Evolutionary conservation across 2,888 invertebrate genomes (phyloP).

Genomic region (Gonocerus acuteangulatus): DNA sequence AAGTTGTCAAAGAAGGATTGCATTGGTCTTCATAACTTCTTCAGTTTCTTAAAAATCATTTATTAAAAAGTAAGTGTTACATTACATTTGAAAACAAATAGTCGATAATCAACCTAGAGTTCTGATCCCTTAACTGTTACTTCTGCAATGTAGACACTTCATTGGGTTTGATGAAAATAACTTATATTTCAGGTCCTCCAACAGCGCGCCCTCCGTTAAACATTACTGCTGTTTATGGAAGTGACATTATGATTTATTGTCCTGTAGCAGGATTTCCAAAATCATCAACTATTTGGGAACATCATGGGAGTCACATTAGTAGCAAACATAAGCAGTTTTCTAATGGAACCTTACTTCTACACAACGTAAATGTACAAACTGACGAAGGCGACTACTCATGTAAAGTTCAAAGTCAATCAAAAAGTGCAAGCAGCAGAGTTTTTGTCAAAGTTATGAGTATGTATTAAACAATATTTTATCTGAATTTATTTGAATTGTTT

Average conservation of each 20-base stretch:
- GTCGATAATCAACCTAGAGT: no score
- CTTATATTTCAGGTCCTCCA: constrained; percentile 45
- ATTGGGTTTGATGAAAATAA: no score
- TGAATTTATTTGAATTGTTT: no score
- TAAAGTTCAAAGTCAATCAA: constrained; percentile 45
- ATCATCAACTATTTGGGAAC: constrained; percentile 46
- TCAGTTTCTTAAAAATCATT: no score
- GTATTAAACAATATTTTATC: constrained; percentile 34
- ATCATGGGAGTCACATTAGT: constrained; percentile 44
- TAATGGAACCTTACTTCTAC: constrained; percentile 46
- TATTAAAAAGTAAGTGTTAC: no score
- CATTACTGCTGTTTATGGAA: constrained; percentile 48
- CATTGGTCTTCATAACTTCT: no score
- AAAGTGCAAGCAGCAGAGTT: constrained; percentile 44
- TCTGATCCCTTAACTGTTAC: no score
- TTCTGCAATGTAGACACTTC: no score
- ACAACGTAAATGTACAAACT: constrained; percentile 44
- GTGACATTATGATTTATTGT: constrained; percentile 45
- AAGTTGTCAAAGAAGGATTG: no score
- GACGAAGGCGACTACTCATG: constrained; percentile 48
- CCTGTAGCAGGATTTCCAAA: constrained; percentile 51
- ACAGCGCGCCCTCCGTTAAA: constrained; percentile 46
- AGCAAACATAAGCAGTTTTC: constrained; percentile 44
- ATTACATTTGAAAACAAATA: no score
- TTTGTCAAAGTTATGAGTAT: constrained; percentile 47